phyloP scores from a whole-genome alignment of 2,113 vertebrate species.

The Felis catus region DNA sequence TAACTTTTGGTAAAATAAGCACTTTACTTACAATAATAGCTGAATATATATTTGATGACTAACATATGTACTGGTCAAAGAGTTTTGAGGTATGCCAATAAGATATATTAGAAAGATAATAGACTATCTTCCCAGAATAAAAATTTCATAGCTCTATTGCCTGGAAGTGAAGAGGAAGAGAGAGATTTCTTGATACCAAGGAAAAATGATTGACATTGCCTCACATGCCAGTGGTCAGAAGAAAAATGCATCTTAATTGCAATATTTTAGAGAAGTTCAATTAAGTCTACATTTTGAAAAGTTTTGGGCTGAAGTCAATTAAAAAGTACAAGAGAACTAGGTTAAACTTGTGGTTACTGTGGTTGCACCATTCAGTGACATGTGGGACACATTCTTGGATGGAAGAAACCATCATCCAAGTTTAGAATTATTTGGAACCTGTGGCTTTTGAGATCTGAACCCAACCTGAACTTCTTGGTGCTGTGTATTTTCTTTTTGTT shows the following conservation, averaged over 20 bases:
- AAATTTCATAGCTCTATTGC: not conserved
- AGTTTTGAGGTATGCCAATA: not conserved
- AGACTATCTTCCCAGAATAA: not conserved
- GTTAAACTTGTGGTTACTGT: conserved; percentile 62
- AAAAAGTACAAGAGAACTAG: conserved; percentile 60
- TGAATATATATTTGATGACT: not conserved
- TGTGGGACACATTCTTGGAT: conserved; percentile 64
- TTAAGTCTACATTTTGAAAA: conserved; percentile 64
- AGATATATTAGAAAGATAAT: not conserved
- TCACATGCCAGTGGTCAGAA: conserved; percentile 24
- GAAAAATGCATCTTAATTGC: conserved; percentile 58
- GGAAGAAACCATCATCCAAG: conserved; percentile 46
- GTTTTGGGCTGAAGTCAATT: conserved; percentile 55
- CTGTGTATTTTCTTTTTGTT: conserved; percentile 49
- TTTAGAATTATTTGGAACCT: conserved; percentile 58
- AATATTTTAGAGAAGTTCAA: conserved; percentile 62
- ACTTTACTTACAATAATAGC: not conserved
- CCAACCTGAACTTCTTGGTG: conserved; percentile 60
- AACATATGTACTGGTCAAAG: not conserved
- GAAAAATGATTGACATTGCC: not conserved
- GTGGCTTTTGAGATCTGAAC: conserved; percentile 65
- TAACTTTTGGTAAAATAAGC: not conserved
- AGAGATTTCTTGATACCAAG: not conserved
- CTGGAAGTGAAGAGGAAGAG: not conserved
- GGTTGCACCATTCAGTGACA: conserved; percentile 51